These are phyloP conservation scores for Sphecodes monilicornis DNA, from an alignment of 2,888 invertebrate genomes.

Conservation along the genomic window DNA sequence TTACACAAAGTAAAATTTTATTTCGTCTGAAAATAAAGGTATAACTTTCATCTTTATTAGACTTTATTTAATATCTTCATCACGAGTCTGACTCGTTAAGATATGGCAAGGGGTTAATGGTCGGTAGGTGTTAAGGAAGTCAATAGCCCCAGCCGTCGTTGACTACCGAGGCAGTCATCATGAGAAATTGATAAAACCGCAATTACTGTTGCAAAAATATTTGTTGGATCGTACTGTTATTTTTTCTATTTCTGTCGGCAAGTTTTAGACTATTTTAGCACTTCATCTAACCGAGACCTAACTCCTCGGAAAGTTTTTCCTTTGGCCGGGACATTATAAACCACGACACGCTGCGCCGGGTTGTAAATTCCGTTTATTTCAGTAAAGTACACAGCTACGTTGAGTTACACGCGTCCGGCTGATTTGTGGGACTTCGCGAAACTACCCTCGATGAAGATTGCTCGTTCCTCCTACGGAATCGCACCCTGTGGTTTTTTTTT, in stretches of 20 bases:
- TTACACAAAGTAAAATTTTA: too few relatives aligned
- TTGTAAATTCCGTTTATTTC: conserved; percentile 43
- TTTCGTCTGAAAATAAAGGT: too few relatives aligned
- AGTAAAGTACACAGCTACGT: neutral
- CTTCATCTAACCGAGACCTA: conserved; percentile 19
- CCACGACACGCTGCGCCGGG: neutral
- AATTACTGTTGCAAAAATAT: too few relatives aligned
- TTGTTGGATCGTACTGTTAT: neutral
- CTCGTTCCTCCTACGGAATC: conserved; percentile 12
- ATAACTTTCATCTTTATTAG: too few relatives aligned
- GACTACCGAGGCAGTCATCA: too few relatives aligned
- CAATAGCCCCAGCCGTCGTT: too few relatives aligned
- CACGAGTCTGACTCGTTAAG: too few relatives aligned
- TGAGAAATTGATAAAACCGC: too few relatives aligned
- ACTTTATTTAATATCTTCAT: too few relatives aligned
- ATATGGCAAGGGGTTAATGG: too few relatives aligned
- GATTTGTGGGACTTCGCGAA: conserved; percentile 28
- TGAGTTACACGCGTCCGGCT: conserved; percentile 4
- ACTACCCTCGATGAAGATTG: conserved; percentile 7
- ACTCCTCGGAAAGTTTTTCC: conserved; percentile 9
- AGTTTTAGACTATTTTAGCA: neutral
- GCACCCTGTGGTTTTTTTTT: conserved; percentile 5
- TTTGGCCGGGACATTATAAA: conserved; percentile 14
- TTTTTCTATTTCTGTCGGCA: neutral
- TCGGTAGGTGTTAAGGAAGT: too few relatives aligned